Conservation (phyloP, 2,888 invertebrate genomes). For the Furcula furcula region DNA sequence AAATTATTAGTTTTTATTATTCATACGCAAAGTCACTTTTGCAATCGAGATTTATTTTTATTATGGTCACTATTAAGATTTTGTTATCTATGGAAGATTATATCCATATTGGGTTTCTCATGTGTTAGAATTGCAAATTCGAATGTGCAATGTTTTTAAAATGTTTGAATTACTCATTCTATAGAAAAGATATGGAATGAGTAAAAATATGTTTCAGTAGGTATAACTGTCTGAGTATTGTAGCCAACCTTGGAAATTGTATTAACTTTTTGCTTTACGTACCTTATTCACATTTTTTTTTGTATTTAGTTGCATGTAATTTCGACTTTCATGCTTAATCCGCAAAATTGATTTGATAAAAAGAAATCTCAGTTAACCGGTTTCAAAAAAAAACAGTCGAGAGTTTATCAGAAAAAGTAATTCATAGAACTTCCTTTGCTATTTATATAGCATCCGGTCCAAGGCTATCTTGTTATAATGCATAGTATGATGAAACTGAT, state of each 20-base stretch:
- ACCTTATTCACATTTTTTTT: too few relatives aligned
- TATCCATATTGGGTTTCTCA: too few relatives aligned
- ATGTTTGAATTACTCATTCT: too few relatives aligned
- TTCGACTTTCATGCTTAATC: not conserved
- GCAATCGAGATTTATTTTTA: constrained; percentile 10
- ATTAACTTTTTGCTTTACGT: too few relatives aligned
- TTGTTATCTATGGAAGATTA: too few relatives aligned
- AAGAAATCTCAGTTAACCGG: not conserved
- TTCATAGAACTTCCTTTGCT: constrained; percentile 12
- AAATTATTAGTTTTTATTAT: constrained; percentile 31
- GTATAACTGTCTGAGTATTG: too few relatives aligned
- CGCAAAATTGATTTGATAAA: not conserved
- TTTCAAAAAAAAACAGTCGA: not conserved
- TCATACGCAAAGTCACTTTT: constrained; percentile 20
- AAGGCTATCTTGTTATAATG: constrained; percentile 15
- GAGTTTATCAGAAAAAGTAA: not conserved
- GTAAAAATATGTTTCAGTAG: too few relatives aligned
- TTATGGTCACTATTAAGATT: too few relatives aligned
- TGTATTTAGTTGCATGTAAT: not conserved
- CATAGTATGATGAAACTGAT: constrained; percentile 17
- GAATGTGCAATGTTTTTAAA: too few relatives aligned
- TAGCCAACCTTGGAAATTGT: too few relatives aligned
- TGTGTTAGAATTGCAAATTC: too few relatives aligned
- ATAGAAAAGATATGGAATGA: too few relatives aligned
- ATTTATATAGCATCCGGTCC: constrained; percentile 16